phyloP scores from a whole-genome alignment of 1,140 invertebrate species.

The Hypothenemus hampei region DNA sequence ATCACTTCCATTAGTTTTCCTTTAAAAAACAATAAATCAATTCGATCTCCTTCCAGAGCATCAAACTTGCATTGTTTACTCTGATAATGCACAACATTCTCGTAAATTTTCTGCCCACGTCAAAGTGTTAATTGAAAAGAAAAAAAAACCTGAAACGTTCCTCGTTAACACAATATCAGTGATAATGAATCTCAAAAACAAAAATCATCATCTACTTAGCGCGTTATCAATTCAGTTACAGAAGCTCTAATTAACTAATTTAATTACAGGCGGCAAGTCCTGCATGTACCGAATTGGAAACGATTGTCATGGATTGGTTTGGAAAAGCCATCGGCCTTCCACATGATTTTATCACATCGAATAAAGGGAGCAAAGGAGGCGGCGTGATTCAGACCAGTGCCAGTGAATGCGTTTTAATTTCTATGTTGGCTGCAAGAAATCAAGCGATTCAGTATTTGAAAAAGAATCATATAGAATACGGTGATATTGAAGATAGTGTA shows the following conservation, averaged over 20 bases:
- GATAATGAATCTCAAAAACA: background rate
- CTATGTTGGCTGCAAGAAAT: constrained; percentile 83
- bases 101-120: too few species aligned
- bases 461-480: constrained; percentile 48
- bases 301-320: constrained; percentile 96
- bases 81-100: too few species aligned
- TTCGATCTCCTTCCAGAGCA: background rate
- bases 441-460: constrained; percentile 76
- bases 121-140: too few species aligned
- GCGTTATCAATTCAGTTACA: too few species aligned
- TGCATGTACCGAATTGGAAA: constrained; percentile 95
- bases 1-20: too few species aligned
- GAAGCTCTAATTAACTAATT: background rate
- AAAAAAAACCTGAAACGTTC: too few species aligned
- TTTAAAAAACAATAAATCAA: background rate
- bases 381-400: constrained; percentile 94
- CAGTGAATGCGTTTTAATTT: constrained; percentile 88
- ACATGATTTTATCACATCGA: constrained; percentile 75
- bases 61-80: too few species aligned
- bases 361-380: constrained; percentile 70
- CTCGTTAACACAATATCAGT: too few species aligned
- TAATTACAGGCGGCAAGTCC: constrained; percentile 78
- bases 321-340: constrained; percentile 90
- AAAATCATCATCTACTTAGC: too few species aligned
- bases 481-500: constrained; percentile 77